Percentiles rank a stretch among this genome's conserved stretches.
Conservation (phyloP, 2,888 invertebrate species). For the Biston stratarius region DNA sequence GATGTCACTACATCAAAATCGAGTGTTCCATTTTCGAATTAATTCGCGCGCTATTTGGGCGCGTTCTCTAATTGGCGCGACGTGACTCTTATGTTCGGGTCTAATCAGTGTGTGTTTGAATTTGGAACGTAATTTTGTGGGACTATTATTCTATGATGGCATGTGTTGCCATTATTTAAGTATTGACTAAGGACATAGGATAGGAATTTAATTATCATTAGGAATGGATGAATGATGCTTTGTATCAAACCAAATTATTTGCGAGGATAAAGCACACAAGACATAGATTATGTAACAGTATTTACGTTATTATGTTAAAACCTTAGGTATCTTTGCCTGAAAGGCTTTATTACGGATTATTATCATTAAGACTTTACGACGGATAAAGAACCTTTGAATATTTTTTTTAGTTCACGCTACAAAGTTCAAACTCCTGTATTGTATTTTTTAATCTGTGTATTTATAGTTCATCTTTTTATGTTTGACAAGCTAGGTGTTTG, state of each 20-base stretch:
- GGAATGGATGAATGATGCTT: not conserved
- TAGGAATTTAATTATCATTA: slow-evolving; percentile 8
- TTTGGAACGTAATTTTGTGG: slow-evolving; percentile 76
- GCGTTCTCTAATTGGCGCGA: slow-evolving; percentile 84
- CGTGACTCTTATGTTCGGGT: slow-evolving; percentile 73
- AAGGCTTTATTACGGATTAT: too few species aligned
- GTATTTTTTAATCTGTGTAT: too few species aligned
- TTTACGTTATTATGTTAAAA: too few species aligned
- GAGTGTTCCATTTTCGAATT: slow-evolving; percentile 85
- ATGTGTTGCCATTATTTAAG: slow-evolving; percentile 28
- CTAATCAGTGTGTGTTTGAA: slow-evolving; percentile 80
- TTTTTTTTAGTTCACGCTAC: too few species aligned
- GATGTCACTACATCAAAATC: slow-evolving; percentile 84
- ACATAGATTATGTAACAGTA: not conserved
- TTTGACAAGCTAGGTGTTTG: too few species aligned
- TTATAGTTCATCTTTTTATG: too few species aligned
- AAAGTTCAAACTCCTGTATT: too few species aligned
- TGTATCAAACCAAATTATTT: not conserved
- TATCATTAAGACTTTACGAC: too few species aligned
- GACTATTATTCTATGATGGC: slow-evolving; percentile 60
- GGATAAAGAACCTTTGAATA: too few species aligned
- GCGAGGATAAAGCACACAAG: too few species aligned
- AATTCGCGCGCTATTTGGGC: slow-evolving; percentile 60
- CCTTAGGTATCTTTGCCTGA: not conserved
- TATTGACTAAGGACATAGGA: slow-evolving; percentile 7